phyloP scores from a whole-genome alignment of 2,888 invertebrate genomes.

The Zaprionus lineosus region DNA sequence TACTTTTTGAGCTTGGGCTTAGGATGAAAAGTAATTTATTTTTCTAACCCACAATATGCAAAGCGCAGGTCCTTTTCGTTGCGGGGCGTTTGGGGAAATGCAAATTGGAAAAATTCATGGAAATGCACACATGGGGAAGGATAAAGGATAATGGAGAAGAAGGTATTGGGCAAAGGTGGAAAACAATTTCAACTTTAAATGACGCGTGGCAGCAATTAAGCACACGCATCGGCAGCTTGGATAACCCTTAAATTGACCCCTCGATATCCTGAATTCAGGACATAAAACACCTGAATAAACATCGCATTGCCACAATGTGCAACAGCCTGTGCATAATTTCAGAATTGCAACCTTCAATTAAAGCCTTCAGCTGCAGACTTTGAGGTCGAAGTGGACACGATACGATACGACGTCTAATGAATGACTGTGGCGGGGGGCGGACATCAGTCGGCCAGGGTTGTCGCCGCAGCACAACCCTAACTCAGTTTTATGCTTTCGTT shows the following conservation, averaged over 20 bases:
- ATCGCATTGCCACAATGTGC: conserved; percentile 46
- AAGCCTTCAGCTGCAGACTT: conserved; percentile 30
- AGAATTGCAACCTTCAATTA: conserved; percentile 54
- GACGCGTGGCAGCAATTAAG: conserved; percentile 10
- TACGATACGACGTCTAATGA: conserved; percentile 42
- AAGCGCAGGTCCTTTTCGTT: conserved; percentile 3
- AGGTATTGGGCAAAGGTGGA: not conserved
- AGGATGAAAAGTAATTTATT: conserved; percentile 14
- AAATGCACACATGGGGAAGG: too few species aligned
- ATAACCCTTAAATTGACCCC: conserved; percentile 5
- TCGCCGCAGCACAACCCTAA: conserved; percentile 13
- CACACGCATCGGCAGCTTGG: conserved; percentile 7
- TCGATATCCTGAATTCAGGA: not conserved
- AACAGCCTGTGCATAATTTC: conserved; percentile 58
- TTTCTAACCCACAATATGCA: conserved; percentile 8
- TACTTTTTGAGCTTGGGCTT: not conserved
- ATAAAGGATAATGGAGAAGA: too few species aligned
- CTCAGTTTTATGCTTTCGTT: conserved; percentile 42
- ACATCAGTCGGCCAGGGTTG: conserved; percentile 33
- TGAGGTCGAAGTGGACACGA: not conserved
- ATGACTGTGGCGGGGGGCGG: too few species aligned
- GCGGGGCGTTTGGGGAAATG: too few species aligned
- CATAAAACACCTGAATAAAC: conserved; percentile 14
- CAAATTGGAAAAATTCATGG: too few species aligned
- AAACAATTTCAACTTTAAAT: conserved; percentile 7